phyloP scores from a whole-genome alignment of 2,113 vertebrate species.

The Pseudorectes ferrugineus region DNA sequence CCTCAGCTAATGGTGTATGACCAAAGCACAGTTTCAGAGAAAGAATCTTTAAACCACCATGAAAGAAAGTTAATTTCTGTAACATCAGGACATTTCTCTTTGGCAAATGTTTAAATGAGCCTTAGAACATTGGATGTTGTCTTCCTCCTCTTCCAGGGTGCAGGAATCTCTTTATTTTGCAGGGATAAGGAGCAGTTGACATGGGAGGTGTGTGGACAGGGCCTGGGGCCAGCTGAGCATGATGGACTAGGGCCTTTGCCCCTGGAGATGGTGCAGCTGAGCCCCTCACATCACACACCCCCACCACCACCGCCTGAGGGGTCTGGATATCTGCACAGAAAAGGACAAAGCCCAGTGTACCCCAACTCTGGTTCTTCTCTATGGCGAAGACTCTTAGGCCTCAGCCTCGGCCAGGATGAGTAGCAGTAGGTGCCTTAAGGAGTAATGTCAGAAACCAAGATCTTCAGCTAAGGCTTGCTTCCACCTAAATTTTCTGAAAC shows the following conservation, averaged over 20 bases:
- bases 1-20: accelerated
- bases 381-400: neutral
- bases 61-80: too few species aligned
- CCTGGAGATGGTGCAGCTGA: neutral
- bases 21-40: neutral
- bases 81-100: neutral
- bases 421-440: neutral
- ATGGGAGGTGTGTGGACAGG: accelerated
- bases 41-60: neutral
- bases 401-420: accelerated
- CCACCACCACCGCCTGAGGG: accelerated
- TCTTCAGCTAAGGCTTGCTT: neutral
- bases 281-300: accelerated
- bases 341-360: accelerated
- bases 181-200: neutral
- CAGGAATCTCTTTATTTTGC: neutral
- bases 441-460: neutral
- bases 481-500: neutral
- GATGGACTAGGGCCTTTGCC: neutral
- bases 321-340: accelerated
- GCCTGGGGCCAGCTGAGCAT: neutral
- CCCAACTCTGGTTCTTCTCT: accelerated
- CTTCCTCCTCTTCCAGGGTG: neutral
- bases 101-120: neutral
- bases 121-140: accelerated